phyloP scores from a whole-genome alignment of 2,888 invertebrate genomes.

The Notocelia uddmanniana region DNA sequence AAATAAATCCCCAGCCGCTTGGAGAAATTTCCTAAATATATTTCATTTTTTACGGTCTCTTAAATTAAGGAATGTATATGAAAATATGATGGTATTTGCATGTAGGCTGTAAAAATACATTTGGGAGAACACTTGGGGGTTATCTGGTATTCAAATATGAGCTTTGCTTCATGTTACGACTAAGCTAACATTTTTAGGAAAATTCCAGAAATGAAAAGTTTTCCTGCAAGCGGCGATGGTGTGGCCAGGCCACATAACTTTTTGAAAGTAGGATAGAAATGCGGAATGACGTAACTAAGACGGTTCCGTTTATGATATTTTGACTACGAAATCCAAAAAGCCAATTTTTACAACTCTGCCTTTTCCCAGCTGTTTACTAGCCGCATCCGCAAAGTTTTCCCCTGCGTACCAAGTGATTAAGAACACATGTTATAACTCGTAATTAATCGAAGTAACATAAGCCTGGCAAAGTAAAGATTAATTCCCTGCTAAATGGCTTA shows the following conservation, averaged over 20 bases:
- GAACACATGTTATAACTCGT: constrained; percentile 23
- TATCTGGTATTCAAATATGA: constrained; percentile 9
- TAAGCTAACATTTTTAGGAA: not conserved
- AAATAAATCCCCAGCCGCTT: constrained; percentile 35
- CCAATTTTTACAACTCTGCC: not conserved
- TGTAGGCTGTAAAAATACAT: constrained; percentile 31
- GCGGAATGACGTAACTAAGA: too few species aligned
- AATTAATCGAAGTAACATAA: constrained; percentile 30
- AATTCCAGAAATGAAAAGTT: not conserved
- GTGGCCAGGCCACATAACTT: too few species aligned
- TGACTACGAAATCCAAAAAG: not conserved
- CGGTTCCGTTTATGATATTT: not conserved
- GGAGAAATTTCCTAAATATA: constrained; percentile 32
- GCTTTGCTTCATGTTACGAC: not conserved
- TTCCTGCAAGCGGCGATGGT: too few species aligned
- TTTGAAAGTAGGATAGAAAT: too few species aligned
- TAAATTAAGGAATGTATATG: constrained; percentile 42
- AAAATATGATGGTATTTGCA: constrained; percentile 37
- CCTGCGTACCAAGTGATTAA: not conserved
- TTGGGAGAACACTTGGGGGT: constrained; percentile 7
- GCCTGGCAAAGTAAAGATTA: constrained; percentile 31
- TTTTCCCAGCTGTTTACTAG: not conserved
- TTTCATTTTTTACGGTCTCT: constrained; percentile 34
- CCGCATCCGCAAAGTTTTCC: not conserved
- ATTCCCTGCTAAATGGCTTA: constrained; percentile 26